Evolutionary conservation across 2,113 vertebrate genomes (phyloP).

Genomic region (Petrocephalus zakoni): DNA sequence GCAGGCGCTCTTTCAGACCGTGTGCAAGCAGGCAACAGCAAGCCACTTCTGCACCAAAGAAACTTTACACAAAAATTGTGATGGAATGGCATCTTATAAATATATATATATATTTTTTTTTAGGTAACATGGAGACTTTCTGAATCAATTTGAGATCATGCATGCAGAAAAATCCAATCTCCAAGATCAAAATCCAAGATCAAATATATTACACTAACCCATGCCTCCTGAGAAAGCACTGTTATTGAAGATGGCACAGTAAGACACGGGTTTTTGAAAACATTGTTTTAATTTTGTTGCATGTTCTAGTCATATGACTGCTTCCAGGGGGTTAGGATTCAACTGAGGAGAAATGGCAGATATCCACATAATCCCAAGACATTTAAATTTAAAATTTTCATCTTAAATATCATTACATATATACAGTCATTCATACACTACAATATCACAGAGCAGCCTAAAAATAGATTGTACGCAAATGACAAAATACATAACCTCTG

Average conservation of each 20-base stretch:
- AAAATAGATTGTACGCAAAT: conserved; percentile 64
- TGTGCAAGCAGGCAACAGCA: neutral
- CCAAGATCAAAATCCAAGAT: too few species aligned
- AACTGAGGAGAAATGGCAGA: conserved; percentile 53
- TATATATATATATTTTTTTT: too few species aligned
- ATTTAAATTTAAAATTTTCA: conserved; percentile 33
- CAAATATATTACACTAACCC: neutral
- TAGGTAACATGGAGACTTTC: too few species aligned
- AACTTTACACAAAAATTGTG: neutral
- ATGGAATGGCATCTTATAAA: neutral
- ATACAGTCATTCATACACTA: conserved; percentile 52
- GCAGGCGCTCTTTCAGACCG: neutral
- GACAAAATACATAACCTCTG: conserved; percentile 51
- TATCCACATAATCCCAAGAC: conserved; percentile 47
- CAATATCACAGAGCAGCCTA: conserved; percentile 51
- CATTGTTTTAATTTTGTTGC: conserved; percentile 51
- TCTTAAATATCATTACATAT: conserved; percentile 51
- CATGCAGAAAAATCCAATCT: neutral
- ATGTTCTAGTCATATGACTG: conserved; percentile 24
- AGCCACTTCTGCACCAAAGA: neutral
- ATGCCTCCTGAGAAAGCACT: neutral
- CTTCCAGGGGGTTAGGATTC: conserved; percentile 39
- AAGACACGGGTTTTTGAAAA: conserved; percentile 45
- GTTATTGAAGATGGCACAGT: neutral
- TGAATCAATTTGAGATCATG: neutral